phyloP scores from a whole-genome alignment of 2,113 vertebrate genomes.

The human (Homo sapiens) region DNA sequence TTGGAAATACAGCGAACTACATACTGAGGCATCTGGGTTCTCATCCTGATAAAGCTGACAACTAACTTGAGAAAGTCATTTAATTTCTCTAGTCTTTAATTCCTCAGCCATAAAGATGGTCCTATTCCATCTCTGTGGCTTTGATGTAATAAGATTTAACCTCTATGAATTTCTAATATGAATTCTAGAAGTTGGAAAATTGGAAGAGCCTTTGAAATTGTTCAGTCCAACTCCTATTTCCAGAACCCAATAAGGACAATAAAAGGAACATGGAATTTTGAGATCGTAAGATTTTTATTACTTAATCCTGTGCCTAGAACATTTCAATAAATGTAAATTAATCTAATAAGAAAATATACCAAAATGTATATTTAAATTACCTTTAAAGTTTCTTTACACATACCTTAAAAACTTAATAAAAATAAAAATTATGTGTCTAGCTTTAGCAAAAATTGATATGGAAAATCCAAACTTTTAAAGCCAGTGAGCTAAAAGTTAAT shows the following conservation, averaged over 20 bases:
- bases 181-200: neutral
- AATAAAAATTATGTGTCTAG: neutral
- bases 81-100: neutral
- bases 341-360: neutral
- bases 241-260: neutral
- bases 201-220: conserved; percentile 12
- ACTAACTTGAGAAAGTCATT: neutral
- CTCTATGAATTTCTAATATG: neutral
- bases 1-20: neutral
- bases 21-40: neutral
- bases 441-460: neutral
- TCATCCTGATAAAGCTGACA: neutral
- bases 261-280: neutral
- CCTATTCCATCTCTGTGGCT: neutral
- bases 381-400: neutral
- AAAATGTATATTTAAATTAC: neutral
- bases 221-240: neutral
- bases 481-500: neutral
- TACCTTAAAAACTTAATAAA: neutral
- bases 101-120: neutral
- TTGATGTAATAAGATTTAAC: neutral
- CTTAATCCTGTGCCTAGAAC: neutral
- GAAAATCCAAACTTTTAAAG: conserved; percentile 1
- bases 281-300: neutral
- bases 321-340: neutral